Evolutionary conservation across 1,140 invertebrate species (phyloP), one percentile per base, ranked within the genome.

Genomic region (Branchinecta lindahli): DNA sequence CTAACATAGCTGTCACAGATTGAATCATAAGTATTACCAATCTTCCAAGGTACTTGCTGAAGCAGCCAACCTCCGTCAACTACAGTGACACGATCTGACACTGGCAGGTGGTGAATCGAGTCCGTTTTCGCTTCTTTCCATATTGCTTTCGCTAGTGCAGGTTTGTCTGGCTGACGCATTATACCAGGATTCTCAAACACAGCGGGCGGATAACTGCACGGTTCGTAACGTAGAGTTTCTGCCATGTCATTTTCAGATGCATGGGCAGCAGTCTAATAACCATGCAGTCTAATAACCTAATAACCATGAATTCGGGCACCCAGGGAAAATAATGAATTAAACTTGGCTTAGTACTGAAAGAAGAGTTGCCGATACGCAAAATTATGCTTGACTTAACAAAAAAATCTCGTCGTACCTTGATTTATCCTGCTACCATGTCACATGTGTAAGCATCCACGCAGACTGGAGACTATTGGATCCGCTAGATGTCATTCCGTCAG

Each of bases 401-500:
- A 52, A 52, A 52, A 52, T 52, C 47, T 52, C 47, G 47, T 52
- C 47, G 47, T 52, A 52, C 47, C 47, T 52, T 52, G 9, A 52
- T 52, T 52, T 52, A 52, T 52, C 47, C 47, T 52, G 9, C 47
- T 52, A 52, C 47, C n/a, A 52, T 52, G 47, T 52, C 47, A 52
- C 47, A 52, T n/a, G 47, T 52, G 47, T 52, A 52, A 52, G 47
- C n/a, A 52, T 52, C 47, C 47, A 52, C 47, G 47, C 47, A 52
- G 47, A 52, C n/a, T 52, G 9, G 47, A n/a, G n/a, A 52, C 47
- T 52, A 52, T 52, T 52, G 47, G 47, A 52, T 52, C 47, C 47
- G 47, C 47, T 52, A 52, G 47, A 52, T 52, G 47, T 52, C n/a
- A 52, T 52, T 52, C 47, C 47, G 47, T 52, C 47, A 52, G 47